A percentile compares a stretch with the other conserved stretches of the same genome.
These are phyloP conservation scores for Adoxophyes honmai DNA, from an alignment of 1,140 invertebrate genomes.

Conservation along the genomic window DNA sequence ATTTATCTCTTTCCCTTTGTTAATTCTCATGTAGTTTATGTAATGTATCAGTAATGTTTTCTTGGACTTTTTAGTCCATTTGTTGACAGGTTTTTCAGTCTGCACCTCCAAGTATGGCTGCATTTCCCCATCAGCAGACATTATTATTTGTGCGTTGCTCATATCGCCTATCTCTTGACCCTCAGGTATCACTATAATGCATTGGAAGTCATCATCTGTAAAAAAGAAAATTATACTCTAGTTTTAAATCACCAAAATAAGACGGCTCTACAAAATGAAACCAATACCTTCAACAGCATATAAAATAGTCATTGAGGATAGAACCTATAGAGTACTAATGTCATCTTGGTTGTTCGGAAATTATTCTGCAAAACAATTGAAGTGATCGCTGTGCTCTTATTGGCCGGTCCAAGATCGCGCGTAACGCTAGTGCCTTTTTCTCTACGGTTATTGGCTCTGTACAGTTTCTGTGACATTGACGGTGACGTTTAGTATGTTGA, in stretches of 20 bases:
- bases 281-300: conserved; percentile 1
- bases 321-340: no score
- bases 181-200: conserved; percentile 67
- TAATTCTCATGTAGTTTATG: conserved; percentile 48
- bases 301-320: background rate
- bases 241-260: background rate
- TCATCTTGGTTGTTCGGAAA: no score
- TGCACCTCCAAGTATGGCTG: conserved; percentile 21
- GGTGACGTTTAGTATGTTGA: no score
- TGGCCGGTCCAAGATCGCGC: no score
- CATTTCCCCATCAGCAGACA: conserved; percentile 22
- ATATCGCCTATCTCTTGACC: conserved; percentile 41
- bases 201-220: conserved; percentile 66
- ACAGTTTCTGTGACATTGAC: no score
- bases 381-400: no score
- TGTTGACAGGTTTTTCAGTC: conserved; percentile 22
- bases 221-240: conserved; percentile 15
- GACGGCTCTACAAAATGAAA: background rate
- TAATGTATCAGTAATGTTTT: conserved; percentile 46
- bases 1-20: conserved; percentile 45
- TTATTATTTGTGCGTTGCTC: conserved; percentile 39
- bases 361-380: no score
- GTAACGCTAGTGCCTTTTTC: no score
- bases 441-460: no score
- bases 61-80: conserved; percentile 56